Conservation (phyloP, 2,113 vertebrate genomes). For the Pongo abelii region DNA sequence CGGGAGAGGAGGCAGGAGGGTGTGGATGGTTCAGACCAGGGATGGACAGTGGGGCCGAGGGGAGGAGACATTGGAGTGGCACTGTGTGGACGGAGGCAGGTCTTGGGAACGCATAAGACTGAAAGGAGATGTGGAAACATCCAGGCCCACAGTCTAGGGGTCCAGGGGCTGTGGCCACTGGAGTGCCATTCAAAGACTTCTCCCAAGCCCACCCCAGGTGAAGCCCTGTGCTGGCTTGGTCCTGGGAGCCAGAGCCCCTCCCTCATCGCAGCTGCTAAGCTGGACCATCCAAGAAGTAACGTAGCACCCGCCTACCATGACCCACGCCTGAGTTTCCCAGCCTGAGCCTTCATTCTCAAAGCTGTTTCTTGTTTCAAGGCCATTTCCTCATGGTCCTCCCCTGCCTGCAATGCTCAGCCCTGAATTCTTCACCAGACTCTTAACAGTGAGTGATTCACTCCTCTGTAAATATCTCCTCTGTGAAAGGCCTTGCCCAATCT, state of each 20-base stretch:
- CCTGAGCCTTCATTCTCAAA: background rate
- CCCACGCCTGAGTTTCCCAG: background rate
- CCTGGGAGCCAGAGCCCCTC: no score
- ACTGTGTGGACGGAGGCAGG: background rate
- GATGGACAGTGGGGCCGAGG: background rate
- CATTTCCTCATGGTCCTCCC: rapidly evolving
- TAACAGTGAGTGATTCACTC: background rate
- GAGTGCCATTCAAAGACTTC: background rate
- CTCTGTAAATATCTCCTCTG: background rate
- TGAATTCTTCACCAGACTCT: background rate
- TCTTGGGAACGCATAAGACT: no score
- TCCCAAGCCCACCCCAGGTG: rapidly evolving
- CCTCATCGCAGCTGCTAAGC: background rate
- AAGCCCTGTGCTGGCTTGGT: background rate
- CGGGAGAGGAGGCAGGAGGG: background rate
- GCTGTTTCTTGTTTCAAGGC: background rate
- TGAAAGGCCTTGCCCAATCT: background rate
- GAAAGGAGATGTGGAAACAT: no score
- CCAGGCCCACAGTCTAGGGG: no score
- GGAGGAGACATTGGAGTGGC: background rate
- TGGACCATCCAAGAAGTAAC: background rate
- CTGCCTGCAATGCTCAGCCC: rapidly evolving
- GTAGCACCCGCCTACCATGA: background rate
- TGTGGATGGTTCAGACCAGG: no score
- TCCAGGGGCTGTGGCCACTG: no score